Base-by-base conservation (phyloP, 2,888 invertebrate genomes). In the Phaonia tiefii region DNA sequence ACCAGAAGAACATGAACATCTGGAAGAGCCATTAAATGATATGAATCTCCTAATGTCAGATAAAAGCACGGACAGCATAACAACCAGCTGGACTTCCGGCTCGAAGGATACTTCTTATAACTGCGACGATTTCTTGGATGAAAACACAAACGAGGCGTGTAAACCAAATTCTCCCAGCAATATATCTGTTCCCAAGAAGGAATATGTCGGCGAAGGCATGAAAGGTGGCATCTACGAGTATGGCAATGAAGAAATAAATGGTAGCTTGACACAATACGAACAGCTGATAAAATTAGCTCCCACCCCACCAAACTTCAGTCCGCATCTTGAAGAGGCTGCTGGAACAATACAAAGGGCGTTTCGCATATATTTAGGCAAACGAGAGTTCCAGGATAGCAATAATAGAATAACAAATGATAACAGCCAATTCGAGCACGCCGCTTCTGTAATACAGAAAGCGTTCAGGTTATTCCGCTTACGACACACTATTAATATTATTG, bases 51-150 rank as follows among this genome's bases (percentile, higher is more conserved):
- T 13, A 73, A 22, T 31, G 4, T 79, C 77, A 8, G 78, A 79
- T 13, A 79, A 77, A 56, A 74, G 46, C 1, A 77, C 54, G 31
- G 76, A 80, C 13, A 25, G 37, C 1, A 72, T 70, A 20, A 76
- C 58, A n/a, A 49, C 71, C n/a, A 84, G 75, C 54, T 83, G 77
- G 75, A 73, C 75, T 20, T 69, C 58, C 5, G 42, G 70, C 22
- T 82, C 79, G 7, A 79, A 79, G 49, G 76, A 77, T 63, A 46
- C 39, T 5, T 77, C 80, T 44, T 75, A 80, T n/a, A 74, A 71
- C 60, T 56, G 71, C 58, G 80, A 74, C 49, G 78, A 83, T 17
- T 74, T 73, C 13, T 46, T 76, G 44, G 60, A 72, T 60, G 51
- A 46, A 4, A 42, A 67, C 15, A 10, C 26, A 7, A 39, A 26